Percentiles rank a stretch among this genome's conserved stretches.
Conservation (phyloP, 2,113 vertebrate species). For the Protobothrops mucrosquamatus region DNA sequence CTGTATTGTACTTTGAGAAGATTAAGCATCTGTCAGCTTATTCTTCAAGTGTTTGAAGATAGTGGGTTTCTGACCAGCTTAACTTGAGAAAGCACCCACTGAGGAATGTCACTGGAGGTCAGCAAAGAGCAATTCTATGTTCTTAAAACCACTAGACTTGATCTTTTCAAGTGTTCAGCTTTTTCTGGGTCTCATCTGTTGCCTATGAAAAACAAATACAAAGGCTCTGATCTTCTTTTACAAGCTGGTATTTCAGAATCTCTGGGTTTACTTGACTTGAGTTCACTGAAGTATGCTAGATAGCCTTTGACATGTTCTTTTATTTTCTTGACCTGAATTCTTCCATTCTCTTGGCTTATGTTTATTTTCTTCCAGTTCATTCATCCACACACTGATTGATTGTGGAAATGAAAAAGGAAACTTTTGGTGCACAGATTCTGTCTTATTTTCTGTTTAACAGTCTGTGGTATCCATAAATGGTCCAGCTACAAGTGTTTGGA, state of each 20-base stretch:
- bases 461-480: not conserved
- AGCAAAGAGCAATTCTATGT: not conserved
- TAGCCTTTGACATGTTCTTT: not conserved
- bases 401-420: not conserved
- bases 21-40: not conserved
- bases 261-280: not conserved
- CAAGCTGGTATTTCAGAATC: not conserved
- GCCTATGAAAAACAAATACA: not conserved
- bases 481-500: not conserved
- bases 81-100: not conserved
- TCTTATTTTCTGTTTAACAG: not conserved
- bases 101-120: not conserved
- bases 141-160: not conserved
- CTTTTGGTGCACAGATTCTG: not conserved
- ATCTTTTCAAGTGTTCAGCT: not conserved
- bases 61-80: not conserved
- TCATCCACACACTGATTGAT: not conserved
- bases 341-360: not conserved
- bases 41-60: not conserved
- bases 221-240: not conserved
- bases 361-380: not conserved
- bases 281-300: conserved; percentile 12
- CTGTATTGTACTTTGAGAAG: not conserved
- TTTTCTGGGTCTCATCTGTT: not conserved
- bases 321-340: conserved; percentile 10